These are phyloP conservation scores for Athene cunicularia DNA, from an alignment of 2,113 vertebrate species.

Conservation along the genomic window DNA sequence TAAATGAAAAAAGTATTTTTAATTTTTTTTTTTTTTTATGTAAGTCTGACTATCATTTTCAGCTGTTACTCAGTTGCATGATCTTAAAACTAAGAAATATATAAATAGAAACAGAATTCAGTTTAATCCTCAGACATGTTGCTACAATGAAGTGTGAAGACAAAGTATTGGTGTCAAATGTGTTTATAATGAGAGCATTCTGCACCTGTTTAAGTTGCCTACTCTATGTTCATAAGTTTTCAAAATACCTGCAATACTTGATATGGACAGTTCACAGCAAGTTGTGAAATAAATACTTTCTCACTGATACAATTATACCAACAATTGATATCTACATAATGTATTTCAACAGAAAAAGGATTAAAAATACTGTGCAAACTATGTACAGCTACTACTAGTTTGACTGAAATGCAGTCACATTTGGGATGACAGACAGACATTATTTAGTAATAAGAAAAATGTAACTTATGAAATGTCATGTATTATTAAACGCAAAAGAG, in stretches of 20 bases:
- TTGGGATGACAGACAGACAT: not conserved
- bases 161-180: not conserved
- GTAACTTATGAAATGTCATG: not conserved
- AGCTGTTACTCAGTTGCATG: not conserved
- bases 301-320: not conserved
- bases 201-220: not conserved
- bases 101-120: not conserved
- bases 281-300: not conserved
- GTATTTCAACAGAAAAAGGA: not conserved
- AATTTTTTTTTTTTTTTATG: not conserved
- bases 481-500: not conserved
- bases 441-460: not conserved
- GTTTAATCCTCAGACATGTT: not conserved
- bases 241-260: not conserved
- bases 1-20: not conserved
- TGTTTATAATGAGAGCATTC: not conserved
- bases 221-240: not conserved
- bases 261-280: not conserved
- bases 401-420: not conserved
- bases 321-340: not conserved
- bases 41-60: not conserved
- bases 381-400: fast-evolving
- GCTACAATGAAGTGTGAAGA: not conserved
- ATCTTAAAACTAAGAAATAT: not conserved
- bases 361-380: not conserved